Base-by-base conservation (phyloP, 2,888 invertebrate genomes). In the Mythimna vitellina region DNA sequence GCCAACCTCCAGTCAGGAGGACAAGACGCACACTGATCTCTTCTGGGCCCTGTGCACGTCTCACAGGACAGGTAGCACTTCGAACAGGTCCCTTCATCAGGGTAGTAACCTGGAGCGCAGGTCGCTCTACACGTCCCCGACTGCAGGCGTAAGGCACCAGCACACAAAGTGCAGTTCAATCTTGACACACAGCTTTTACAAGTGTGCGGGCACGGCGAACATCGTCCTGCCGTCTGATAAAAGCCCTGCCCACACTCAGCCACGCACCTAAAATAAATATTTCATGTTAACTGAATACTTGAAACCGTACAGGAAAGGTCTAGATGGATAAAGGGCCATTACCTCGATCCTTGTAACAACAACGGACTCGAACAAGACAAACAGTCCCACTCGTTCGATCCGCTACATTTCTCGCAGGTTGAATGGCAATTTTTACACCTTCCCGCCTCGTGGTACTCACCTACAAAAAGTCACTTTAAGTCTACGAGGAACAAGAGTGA, bases 21-120 rank as follows among this genome's bases (percentile, higher is more conserved):
- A 91, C 98, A 99, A 38, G 97, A 97, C 0, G 98, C 98, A 89
- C 98, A 99, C 89, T 98, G 98, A 90, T 98, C 98, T 80, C 98
- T 97, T 82, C 98, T 97, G 0, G 98, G 98, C 1, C 98, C 98
- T 74, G 98, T 95, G 91, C 98, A 98, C 17, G 98, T 98, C 91
- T 97, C 97, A 91, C 98, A 99, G 63, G 98, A 98, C 78, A 98
- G 96, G 89, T 98, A 98, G 90, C 98, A 98, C 88, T 98, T 97
- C 58, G 98, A 97, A 92, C 98, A 98, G 54, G 97, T 97, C 20
- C 98, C 98, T 70, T 98, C 97, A 91, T 98, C 98, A 86, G 98
- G 98, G 94, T 98, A 98, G 92, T 98, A 98, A 10, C 98, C 98
- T 84, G 90, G 96, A 22, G 98, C 98, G 88, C 98, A 98, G 1